A percentile compares a stretch with the other conserved stretches of the same genome.
These are phyloP conservation scores for Chrysogorgia sp. DNA, from an alignment of 92 coral and sea anemone genomes.

Conservation along the genomic window DNA sequence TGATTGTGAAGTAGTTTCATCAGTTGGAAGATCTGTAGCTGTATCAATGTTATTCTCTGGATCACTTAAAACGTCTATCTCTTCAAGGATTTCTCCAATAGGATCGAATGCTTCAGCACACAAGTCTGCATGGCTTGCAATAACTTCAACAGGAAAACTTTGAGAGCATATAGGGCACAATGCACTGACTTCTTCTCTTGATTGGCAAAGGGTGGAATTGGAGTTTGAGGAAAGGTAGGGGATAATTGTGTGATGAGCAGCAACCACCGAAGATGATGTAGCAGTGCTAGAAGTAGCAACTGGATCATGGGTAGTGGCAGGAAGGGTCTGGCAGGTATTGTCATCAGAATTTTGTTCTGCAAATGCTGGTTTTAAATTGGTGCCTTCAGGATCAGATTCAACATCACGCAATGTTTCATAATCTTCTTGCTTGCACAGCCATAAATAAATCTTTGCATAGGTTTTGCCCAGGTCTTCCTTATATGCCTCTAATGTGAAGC, in stretches of 20 bases:
- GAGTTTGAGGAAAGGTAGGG: constrained; percentile 7
- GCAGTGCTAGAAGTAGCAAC: no score
- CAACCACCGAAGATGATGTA: no score
- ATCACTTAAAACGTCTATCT: neutral
- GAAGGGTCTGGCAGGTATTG: neutral
- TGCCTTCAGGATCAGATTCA: constrained; percentile 19
- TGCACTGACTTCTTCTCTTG: constrained; percentile 9
- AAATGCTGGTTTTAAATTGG: neutral
- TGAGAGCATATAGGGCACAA: constrained; percentile 2
- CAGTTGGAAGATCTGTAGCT: neutral
- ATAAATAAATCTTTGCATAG: constrained; percentile 9
- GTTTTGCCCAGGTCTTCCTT: constrained; percentile 20
- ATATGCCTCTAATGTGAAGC: neutral
- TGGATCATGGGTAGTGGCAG: neutral
- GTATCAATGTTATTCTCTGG: neutral
- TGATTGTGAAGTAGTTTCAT: constrained; percentile 3
- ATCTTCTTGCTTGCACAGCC: constrained; percentile 1
- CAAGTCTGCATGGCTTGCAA: constrained; percentile 22
- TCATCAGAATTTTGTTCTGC: neutral
- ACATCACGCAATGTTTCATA: neutral
- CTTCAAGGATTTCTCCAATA: constrained; percentile 8
- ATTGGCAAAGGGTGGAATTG: neutral
- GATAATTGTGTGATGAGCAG: no score
- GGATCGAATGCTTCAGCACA: constrained; percentile 14
- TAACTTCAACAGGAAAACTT: constrained; percentile 2